Base-by-base conservation (phyloP, 64 coral and sea anemone species). In the Pocillopora verrucosa region DNA sequence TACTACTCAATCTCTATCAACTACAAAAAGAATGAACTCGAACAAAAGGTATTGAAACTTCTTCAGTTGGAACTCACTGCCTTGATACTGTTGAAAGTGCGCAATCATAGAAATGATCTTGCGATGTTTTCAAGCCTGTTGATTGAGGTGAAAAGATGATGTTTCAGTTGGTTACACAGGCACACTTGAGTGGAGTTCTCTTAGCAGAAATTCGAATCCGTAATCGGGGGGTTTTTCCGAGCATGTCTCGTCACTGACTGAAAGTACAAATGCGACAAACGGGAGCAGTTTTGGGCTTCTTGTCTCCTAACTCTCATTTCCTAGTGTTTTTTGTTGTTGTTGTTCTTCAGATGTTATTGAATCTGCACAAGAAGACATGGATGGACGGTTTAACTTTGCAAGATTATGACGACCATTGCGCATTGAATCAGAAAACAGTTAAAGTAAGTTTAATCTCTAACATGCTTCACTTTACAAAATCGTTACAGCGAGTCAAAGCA, bases 1-100 rank as follows among this genome's bases (percentile, higher is more conserved):
- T 98, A 95, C 76, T 98, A 98, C 70, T 98, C 96, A 6, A 98
- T 98, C 34, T 98, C 96, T 17, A 98, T 98, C 58, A 98, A 98
- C 83, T 98, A 98, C 69, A 90, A 94, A 30, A 98, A 98, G 76
- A 98, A 98, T 80, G 96, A 98, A 88, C 78, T 98, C 7, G 96
- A 98, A 82, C 96, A 98, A 58, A 98, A 98, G 93, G 96, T 98
- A 69, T 82, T 76, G 5, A 70, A 1, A 70, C 25, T 70, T 30
- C 19, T 5, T 0, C 11, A 11, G 25, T 67, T 51, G 7, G 41
- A 51, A 51, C 3, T 0, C 7, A 51, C 7, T 51, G 41, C 41
- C 41, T 3, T 51, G 3, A 51, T 0, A 51, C 1, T 51, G 41
- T 51, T 51, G 41, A 51, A 51, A 1, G 41, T 51, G 3, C 41